phyloP scores from a whole-genome alignment of 2,113 vertebrate species.

The Oreochromis aureus region DNA sequence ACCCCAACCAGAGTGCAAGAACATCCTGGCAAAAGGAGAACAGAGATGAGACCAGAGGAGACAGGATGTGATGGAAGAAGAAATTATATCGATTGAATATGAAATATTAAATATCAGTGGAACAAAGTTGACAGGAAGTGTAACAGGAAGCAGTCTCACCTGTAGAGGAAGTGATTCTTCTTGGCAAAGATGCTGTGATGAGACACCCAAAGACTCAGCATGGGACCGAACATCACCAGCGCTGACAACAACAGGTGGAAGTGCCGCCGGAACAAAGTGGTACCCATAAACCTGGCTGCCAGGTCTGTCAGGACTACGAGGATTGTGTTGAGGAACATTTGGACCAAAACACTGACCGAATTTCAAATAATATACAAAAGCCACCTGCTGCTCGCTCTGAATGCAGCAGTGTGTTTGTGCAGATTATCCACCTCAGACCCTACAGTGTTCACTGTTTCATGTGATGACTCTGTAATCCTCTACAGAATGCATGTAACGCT shows the following conservation, averaged over 20 bases:
- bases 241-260: slow-evolving; percentile 83
- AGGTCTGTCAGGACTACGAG: slow-evolving; percentile 81
- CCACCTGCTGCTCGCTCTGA: not conserved
- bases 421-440: not conserved
- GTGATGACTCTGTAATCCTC: not conserved
- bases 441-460: not conserved
- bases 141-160: slow-evolving; percentile 69
- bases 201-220: slow-evolving; percentile 82
- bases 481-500: not conserved
- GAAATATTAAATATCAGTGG: not conserved
- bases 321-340: slow-evolving; percentile 71
- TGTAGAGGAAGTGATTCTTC: slow-evolving; percentile 84
- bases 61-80: not conserved
- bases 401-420: not conserved
- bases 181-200: slow-evolving; percentile 82
- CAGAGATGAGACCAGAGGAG: not conserved
- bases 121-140: not conserved
- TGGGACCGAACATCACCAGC: slow-evolving; percentile 79
- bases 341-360: not conserved
- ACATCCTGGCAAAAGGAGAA: slow-evolving; percentile 68
- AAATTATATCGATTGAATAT: not conserved
- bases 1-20: slow-evolving; percentile 84
- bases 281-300: slow-evolving; percentile 75
- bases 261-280: slow-evolving; percentile 73
- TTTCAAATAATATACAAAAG: not conserved